Evolutionary conservation across 1,140 invertebrate species (phyloP), one percentile per base, ranked within the genome.

Genomic region (Sitobion miscanthi): DNA sequence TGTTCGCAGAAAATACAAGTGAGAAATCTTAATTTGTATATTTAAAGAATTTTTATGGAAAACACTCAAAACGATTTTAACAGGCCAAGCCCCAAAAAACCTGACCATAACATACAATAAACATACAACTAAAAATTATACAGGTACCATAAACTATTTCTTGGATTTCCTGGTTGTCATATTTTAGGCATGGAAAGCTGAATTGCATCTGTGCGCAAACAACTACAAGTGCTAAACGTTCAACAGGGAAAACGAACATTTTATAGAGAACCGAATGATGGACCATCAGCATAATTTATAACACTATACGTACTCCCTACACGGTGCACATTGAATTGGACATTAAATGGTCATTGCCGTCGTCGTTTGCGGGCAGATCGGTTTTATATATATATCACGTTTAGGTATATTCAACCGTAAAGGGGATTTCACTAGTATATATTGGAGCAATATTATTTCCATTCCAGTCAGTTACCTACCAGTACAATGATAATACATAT

Each of bases 321-420:
- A n/a, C n/a, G 62, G 62, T 2, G 14, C 62, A 35, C 14, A n/a
- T 77, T n/a, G 30, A 77, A 14, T 77, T 77, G 17, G 14, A 17
- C 62, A 77, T 77, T 77, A 77, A 77, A 77, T n/a, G 62, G 62
- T 35, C 62, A 77, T 77, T 77, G 62, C 30, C 62, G 62, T n/a
- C 62, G 62, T 69, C 62, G 62, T 77, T 77, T 77, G 30, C n/a
- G 62, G 0, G n/a, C 62, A n/a, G 62, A 77, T 77, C 62, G 62
- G 30, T n/a, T n/a, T n/a, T 77, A n/a, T 77, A n/a, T 62, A n/a
- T 62, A 77, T 17, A 77, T 77, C 14, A n/a, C 14, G 11, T 77
- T 77, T n/a, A 77, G 30, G 62, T 77, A 82, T 38, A 42, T 83
- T 82, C 42, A 83, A 42, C 82, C 82, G 21, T 83, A 23, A 83